phyloP scores from a whole-genome alignment of 92 coral and sea anemone species.

The Zoanthus solanderi region DNA sequence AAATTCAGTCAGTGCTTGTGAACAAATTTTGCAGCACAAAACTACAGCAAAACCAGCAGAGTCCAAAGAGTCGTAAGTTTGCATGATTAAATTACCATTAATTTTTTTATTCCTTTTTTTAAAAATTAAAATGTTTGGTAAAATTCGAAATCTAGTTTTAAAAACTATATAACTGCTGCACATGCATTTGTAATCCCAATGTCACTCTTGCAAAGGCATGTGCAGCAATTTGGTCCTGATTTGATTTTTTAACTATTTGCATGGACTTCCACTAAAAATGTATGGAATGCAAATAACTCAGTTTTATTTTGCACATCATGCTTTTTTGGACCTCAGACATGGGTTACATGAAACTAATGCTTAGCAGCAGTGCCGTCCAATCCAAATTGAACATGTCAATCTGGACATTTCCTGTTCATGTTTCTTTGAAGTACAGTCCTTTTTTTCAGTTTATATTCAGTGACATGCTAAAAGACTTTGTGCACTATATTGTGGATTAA shows the following conservation, averaged over 20 bases:
- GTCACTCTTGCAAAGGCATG: background rate
- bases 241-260: background rate
- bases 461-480: background rate
- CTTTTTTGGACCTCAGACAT: background rate
- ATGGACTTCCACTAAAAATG: conserved; percentile 9
- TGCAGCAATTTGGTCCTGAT: background rate
- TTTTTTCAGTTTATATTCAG: background rate
- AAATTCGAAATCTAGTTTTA: too few relatives aligned
- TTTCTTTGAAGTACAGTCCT: background rate
- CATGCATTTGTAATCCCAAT: background rate
- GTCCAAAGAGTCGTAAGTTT: too few relatives aligned
- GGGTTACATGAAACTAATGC: background rate
- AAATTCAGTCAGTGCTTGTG: too few relatives aligned
- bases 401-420: background rate
- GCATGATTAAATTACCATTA: too few relatives aligned
- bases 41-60: too few relatives aligned
- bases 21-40: too few relatives aligned
- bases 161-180: too few relatives aligned
- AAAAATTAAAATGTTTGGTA: too few relatives aligned
- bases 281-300: background rate
- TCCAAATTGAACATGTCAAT: background rate
- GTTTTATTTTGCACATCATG: background rate
- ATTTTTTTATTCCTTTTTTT: too few relatives aligned
- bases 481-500: background rate
- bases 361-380: background rate